Evolutionary conservation across 2,797 vertebrate genomes (phyloP).

Genomic region (Sebastiscus tertius): DNA sequence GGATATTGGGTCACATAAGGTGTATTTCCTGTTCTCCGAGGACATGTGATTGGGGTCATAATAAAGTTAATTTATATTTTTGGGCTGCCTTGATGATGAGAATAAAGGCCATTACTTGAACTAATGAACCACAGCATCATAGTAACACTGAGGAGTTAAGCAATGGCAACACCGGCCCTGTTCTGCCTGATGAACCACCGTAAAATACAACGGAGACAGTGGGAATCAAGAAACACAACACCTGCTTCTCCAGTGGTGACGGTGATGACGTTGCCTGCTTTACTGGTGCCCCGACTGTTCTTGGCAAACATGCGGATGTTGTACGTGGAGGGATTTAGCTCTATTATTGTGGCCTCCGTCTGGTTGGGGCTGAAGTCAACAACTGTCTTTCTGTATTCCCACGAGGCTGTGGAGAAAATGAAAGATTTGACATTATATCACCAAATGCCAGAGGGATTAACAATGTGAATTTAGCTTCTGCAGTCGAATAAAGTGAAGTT

Average conservation of each 20-base stretch:
- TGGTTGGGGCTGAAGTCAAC: slow-evolving; percentile 58
- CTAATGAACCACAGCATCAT: background rate
- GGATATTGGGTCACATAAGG: background rate
- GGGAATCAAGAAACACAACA: slow-evolving; percentile 4
- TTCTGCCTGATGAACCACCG: background rate
- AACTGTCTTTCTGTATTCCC: slow-evolving; percentile 61
- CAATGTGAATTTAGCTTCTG: background rate
- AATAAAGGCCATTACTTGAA: background rate
- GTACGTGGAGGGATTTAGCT: slow-evolving; percentile 70
- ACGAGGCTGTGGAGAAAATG: slow-evolving; percentile 51
- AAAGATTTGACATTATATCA: background rate
- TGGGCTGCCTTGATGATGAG: background rate
- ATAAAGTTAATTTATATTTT: background rate
- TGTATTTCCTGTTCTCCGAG: background rate
- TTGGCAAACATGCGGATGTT: slow-evolving; percentile 76
- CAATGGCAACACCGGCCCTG: background rate
- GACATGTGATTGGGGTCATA: background rate
- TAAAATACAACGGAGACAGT: background rate
- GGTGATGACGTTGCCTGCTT: slow-evolving; percentile 72
- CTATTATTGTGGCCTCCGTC: slow-evolving; percentile 71
- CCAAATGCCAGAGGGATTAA: background rate
- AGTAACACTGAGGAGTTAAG: background rate
- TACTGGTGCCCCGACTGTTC: slow-evolving; percentile 61
- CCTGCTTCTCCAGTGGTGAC: slow-evolving; percentile 69
- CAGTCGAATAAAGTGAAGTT: background rate